Base-by-base conservation (phyloP, 2,888 invertebrate genomes). In the Drosophila cognata region DNA sequence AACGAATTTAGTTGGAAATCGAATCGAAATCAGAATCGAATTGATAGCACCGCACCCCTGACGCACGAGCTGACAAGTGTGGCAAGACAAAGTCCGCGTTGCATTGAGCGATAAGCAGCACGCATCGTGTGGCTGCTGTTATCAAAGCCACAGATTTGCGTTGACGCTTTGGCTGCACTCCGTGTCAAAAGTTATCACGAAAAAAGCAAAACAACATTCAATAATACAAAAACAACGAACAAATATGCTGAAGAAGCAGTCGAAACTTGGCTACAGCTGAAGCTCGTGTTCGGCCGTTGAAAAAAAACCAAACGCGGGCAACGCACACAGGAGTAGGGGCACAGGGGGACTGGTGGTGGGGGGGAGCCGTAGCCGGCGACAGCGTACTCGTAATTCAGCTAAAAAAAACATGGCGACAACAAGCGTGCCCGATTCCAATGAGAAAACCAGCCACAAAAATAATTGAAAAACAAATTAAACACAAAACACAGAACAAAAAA, bases 381-480 rank as follows among this genome's bases (percentile, higher is more conserved):
- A 73, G 55, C 28, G 51, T 48, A 59, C 59, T 74, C 68, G 70
- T 78, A 79, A 72, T 71, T 79, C 77, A 78, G 80, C 75, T 71
- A 81, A 81, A 77, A 80, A 79, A 84, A 88, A 74, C 88, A 86
- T 90, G 88, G 90, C 90, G 86, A 88, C 89, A 88, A 88, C 89
- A 83, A 90, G 89, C 88, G 86, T 77, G 81, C 81, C 74, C 74
- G 80, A 76, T 87, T 86, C 82, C 84, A 82, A 77, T 80, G 83
- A 79, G 87, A 82, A 77, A 71, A 59, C 29, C 70, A 82, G 78
- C 81, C 89, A 88, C 81, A 84, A 79, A 85, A 73, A 89, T 86
- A 86, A 86, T 86, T 89, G 88, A 89, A 86, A 86, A 89, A 86
- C 89, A 86, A 89, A 86, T 88, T 88, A 82, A 88, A 85, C 77